Base-by-base conservation (phyloP, 2,797 vertebrate species). In the Podarcis lilfordi region DNA sequence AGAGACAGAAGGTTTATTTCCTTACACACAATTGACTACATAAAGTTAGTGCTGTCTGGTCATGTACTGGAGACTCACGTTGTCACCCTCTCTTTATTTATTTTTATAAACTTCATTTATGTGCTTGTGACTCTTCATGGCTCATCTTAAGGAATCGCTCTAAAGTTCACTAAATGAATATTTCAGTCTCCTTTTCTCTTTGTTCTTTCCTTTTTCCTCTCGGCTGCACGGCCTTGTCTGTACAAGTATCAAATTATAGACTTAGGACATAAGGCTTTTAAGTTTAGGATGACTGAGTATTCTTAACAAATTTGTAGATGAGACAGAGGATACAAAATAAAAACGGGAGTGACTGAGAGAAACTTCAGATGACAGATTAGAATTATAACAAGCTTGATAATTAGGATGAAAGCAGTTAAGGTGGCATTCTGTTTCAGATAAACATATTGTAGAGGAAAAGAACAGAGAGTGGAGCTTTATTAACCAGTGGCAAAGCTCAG, bases 311-410 rank as follows among this genome's bases (percentile, higher is more conserved):
- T 72, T 43, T 84, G 50, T 79, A n/a, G 50, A 59, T 61, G 45
- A 55, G 50, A 59, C 32, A 45, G 23, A 77, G 50, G 6, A 61
- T 61, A 61, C 59, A 61, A 61, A 61, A 61, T 61, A 61, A 61
- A 61, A 23, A 61, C 21, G 32, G 29, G 72, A 76, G 59, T n/a
- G 84, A 45, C 59, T 66, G 72, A 64, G 27, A 85, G 40, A 76
- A 15, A 25, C 25, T 79, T 78, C 66, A 78, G 10, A 61, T 21
- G 50, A 59, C 15, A 72, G 43, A 59, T 69, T n/a, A 17, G 32
- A 78, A 71, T 88, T 25, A 78, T 84, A 69, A 71, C 50, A 13
- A 55, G 11, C n/a, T 40, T 88, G 25, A 78, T 88, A n/a, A 84
- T 61, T 71, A 71, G 77, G 75, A 59, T 88, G 75, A 79, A 84